Conservation (phyloP, 2,113 vertebrate genomes). For the Turdus rufiventris region DNA sequence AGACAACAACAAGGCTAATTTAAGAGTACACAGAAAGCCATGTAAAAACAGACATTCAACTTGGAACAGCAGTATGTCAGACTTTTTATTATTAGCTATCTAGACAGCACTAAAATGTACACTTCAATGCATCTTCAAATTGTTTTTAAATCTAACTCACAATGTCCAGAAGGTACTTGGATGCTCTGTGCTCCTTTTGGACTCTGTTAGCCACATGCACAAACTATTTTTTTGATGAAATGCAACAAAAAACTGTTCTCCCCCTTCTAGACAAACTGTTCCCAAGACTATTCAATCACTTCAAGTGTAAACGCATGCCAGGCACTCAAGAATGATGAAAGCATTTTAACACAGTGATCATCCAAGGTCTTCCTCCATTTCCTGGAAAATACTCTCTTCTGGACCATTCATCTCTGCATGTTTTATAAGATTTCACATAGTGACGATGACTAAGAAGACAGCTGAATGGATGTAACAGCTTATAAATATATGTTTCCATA, state of each 20-base stretch:
- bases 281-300: background rate
- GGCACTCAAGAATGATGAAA: background rate
- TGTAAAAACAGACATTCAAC: background rate
- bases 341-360: background rate
- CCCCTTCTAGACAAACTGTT: background rate
- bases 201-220: background rate
- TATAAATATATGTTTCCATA: background rate
- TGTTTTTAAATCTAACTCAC: background rate
- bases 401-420: background rate
- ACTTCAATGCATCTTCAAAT: background rate
- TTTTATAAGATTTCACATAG: background rate
- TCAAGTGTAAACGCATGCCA: background rate
- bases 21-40: background rate
- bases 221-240: background rate
- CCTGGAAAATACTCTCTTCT: background rate
- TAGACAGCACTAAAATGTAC: background rate
- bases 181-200: background rate
- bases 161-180: background rate
- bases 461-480: background rate
- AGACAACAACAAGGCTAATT: background rate
- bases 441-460: background rate
- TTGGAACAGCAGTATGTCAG: background rate
- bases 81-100: background rate
- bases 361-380: background rate
- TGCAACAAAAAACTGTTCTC: background rate